Evolutionary conservation across 2,888 invertebrate genomes (phyloP).

Genomic region (Sphaeridia pumilis): DNA sequence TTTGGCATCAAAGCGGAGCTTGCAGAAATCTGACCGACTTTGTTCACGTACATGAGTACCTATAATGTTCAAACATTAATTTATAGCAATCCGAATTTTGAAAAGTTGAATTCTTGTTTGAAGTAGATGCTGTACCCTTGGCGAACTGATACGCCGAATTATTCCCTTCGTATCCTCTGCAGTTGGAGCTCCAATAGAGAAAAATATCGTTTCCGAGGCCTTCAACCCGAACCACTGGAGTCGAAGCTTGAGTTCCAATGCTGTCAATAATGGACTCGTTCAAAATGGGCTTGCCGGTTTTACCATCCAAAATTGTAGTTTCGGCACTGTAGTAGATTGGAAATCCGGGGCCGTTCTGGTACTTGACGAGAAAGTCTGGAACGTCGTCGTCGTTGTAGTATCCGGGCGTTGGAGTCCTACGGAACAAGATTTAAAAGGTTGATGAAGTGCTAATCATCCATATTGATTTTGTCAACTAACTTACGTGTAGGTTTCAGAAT

Average conservation of each 20-base stretch:
- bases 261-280: slow-evolving; percentile 49
- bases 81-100: background rate
- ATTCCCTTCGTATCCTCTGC: slow-evolving; percentile 43
- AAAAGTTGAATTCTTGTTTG: background rate
- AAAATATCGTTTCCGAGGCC: slow-evolving; percentile 62
- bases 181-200: slow-evolving; percentile 63
- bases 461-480: slow-evolving; percentile 10
- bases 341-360: slow-evolving; percentile 55
- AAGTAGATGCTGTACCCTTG: slow-evolving; percentile 38
- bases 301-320: slow-evolving; percentile 51
- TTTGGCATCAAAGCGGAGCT: slow-evolving; percentile 56
- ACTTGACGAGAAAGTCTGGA: slow-evolving; percentile 67
- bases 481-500: slow-evolving; percentile 53
- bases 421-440: slow-evolving; percentile 17
- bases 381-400: slow-evolving; percentile 63
- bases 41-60: slow-evolving; percentile 44
- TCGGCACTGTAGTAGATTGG: slow-evolving; percentile 63
- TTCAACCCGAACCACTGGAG: slow-evolving; percentile 48
- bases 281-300: slow-evolving; percentile 50
- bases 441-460: background rate
- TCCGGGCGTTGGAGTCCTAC: slow-evolving; percentile 61
- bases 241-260: slow-evolving; percentile 50
- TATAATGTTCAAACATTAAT: slow-evolving; percentile 16
- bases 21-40: slow-evolving; percentile 51
- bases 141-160: slow-evolving; percentile 40